A percentile compares a stretch with the other conserved stretches of the same genome.
phyloP scores from a whole-genome alignment of 2,797 vertebrate genomes.

The Sebastolobus alascanus region DNA sequence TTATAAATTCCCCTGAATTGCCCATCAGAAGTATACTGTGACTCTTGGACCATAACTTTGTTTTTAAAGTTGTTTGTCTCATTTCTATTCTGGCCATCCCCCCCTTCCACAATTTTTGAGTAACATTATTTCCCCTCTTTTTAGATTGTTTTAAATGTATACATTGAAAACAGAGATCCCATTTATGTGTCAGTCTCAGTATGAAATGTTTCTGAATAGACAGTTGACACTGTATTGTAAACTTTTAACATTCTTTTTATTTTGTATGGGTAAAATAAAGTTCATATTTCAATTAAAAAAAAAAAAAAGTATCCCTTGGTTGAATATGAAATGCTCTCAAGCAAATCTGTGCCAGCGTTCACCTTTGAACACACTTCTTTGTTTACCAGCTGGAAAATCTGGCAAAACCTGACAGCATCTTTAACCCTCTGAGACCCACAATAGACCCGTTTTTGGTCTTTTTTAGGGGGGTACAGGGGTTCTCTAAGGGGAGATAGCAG shows the following conservation, averaged over 20 bases:
- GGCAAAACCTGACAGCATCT: constrained; percentile 7
- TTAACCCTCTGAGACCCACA: background rate
- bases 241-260: constrained; percentile 90
- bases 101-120: constrained; percentile 33
- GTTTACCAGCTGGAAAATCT: background rate
- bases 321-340: background rate
- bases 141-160: constrained; percentile 84
- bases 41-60: constrained; percentile 70
- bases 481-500: no score
- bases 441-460: no score
- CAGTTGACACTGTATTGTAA: constrained; percentile 84
- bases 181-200: constrained; percentile 68
- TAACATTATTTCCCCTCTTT: constrained; percentile 60
- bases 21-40: constrained; percentile 45
- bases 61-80: constrained; percentile 72
- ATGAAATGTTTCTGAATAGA: constrained; percentile 79
- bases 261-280: constrained; percentile 91
- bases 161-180: constrained; percentile 61
- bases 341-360: background rate
- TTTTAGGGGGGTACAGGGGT: no score
- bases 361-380: background rate
- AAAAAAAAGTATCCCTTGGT: background rate
- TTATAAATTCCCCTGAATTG: constrained; percentile 12
- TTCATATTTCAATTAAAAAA: constrained; percentile 83
- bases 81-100: constrained; percentile 48